Conservation (phyloP, 2,888 invertebrate species). For the Stenichneumon culpator region DNA sequence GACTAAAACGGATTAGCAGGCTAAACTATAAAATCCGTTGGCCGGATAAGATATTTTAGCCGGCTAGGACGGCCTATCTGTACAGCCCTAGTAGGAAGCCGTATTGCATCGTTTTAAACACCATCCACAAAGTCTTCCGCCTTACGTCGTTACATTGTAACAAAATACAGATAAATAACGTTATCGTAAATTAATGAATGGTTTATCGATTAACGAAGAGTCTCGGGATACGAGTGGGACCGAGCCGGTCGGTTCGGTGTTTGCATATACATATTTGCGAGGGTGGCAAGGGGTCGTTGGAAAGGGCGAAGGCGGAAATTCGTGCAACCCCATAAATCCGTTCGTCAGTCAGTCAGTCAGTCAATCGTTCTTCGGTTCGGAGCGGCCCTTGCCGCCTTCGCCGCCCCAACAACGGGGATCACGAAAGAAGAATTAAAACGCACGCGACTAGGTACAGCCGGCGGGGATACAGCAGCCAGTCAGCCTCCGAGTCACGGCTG, state of each 20-base stretch:
- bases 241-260: conserved; percentile 63
- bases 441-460: conserved; percentile 72
- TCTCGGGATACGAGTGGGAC: conserved; percentile 50
- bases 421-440: conserved; percentile 80
- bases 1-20: too few relatives aligned
- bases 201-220: conserved; percentile 68
- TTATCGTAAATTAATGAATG: conserved; percentile 56
- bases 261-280: conserved; percentile 73
- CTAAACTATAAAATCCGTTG: too few relatives aligned
- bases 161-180: conserved; percentile 48
- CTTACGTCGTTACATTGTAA: conserved; percentile 20
- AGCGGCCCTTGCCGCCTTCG: conserved; percentile 37
- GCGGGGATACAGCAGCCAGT: conserved; percentile 30
- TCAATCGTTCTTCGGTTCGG: conserved; percentile 76
- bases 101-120: too few relatives aligned
- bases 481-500: conserved; percentile 67
- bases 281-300: conserved; percentile 59
- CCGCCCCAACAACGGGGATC: conserved; percentile 63
- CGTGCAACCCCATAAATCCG: conserved; percentile 71
- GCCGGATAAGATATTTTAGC: too few relatives aligned
- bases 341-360: conserved; percentile 78
- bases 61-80: too few relatives aligned
- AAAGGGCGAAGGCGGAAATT: conserved; percentile 41
- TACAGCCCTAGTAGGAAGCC: too few relatives aligned
- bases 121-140: neutral